Conservation (phyloP, 1,140 invertebrate species). For the Chelonus insularis region DNA sequence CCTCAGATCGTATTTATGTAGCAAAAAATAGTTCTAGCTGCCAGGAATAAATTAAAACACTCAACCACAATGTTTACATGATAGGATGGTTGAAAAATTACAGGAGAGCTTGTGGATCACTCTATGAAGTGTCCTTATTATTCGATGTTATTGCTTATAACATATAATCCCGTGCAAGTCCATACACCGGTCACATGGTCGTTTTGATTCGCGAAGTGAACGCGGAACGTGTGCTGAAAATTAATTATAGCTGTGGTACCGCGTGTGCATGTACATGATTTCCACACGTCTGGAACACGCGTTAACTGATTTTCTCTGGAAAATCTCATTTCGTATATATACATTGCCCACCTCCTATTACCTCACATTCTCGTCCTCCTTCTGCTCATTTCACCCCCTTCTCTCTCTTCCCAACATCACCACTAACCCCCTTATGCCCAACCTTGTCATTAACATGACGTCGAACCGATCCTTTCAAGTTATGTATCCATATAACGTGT, state of each 20-base stretch:
- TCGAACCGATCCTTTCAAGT: slow-evolving; percentile 1
- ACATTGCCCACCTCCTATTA: background rate
- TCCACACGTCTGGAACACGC: slow-evolving; percentile 18
- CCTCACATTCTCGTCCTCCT: background rate
- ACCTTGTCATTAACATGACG: background rate
- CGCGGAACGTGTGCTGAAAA: slow-evolving; percentile 15
- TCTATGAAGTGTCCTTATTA: no score
- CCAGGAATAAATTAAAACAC: no score
- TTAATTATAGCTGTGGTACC: slow-evolving; percentile 17
- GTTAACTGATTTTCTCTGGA: slow-evolving; percentile 9
- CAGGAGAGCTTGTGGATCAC: no score
- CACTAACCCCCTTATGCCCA: background rate
- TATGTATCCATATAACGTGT: background rate
- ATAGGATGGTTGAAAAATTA: no score
- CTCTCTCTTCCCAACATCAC: background rate
- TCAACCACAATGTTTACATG: no score
- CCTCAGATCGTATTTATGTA: no score
- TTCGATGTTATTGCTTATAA: background rate
- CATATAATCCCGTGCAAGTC: background rate
- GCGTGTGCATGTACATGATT: slow-evolving; percentile 4
- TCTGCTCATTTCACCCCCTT: background rate
- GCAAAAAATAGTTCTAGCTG: no score
- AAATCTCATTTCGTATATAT: background rate
- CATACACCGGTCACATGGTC: background rate
- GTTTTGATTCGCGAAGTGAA: slow-evolving; percentile 8